Evolutionary conservation across 2,113 vertebrate species (phyloP).

Genomic region (Apodemus speciosus): DNA sequence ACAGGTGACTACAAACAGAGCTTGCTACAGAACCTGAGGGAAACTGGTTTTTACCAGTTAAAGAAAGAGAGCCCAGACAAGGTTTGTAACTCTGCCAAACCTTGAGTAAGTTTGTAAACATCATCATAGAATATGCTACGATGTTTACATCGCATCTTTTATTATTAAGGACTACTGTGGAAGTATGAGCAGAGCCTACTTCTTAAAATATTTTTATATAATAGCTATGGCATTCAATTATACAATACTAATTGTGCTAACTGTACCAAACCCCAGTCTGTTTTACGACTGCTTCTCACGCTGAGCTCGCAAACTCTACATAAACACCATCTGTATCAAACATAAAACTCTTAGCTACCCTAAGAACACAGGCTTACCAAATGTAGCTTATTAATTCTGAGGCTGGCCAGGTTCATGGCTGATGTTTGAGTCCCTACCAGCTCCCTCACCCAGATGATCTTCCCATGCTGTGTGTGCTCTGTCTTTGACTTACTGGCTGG

Average conservation of each 20-base stretch:
- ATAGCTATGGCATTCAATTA: slow-evolving; percentile 79
- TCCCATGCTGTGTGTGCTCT: not conserved
- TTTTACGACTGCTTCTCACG: slow-evolving; percentile 79
- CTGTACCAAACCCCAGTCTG: slow-evolving; percentile 77
- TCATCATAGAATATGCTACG: slow-evolving; percentile 57
- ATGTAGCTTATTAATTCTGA: slow-evolving; percentile 52
- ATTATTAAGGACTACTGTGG: slow-evolving; percentile 75
- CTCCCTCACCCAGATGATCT: not conserved
- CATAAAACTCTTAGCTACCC: slow-evolving; percentile 73
- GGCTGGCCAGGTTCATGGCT: slow-evolving; percentile 46
- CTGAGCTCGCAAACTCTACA: slow-evolving; percentile 76
- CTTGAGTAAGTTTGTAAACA: slow-evolving; percentile 66
- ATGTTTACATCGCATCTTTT: slow-evolving; percentile 76
- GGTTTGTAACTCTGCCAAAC: slow-evolving; percentile 62
- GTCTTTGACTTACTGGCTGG: slow-evolving; percentile 3
- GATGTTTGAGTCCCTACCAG: not conserved
- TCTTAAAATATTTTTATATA: slow-evolving; percentile 81
- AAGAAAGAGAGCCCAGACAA: slow-evolving; percentile 54
- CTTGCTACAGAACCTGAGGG: not conserved
- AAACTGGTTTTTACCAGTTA: not conserved
- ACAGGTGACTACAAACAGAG: not conserved
- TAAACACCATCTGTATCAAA: slow-evolving; percentile 85
- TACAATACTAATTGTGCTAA: slow-evolving; percentile 82
- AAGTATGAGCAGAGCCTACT: slow-evolving; percentile 69
- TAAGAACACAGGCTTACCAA: slow-evolving; percentile 63